phyloP scores from a whole-genome alignment of 1,140 invertebrate species.

The Neodiprion lecontei region DNA sequence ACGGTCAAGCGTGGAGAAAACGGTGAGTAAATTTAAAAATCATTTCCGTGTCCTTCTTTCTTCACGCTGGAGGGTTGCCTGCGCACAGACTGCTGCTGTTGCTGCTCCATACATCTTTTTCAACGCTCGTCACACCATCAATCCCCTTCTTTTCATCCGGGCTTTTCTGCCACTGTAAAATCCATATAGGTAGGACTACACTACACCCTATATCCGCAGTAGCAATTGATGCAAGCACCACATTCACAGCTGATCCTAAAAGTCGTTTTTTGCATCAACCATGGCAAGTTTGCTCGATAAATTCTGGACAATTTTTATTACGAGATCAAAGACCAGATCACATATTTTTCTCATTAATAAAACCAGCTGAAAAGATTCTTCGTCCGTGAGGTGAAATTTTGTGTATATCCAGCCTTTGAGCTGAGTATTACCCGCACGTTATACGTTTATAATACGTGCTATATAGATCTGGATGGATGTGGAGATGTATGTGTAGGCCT shows the following conservation, averaged over 20 bases:
- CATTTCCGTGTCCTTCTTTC: constrained; percentile 4
- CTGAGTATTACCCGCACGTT: too few relatives aligned
- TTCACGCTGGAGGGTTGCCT: neutral
- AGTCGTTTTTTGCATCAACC: neutral
- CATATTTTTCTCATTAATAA: too few relatives aligned
- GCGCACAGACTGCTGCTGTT: neutral
- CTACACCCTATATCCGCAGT: neutral
- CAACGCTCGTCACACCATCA: constrained; percentile 1
- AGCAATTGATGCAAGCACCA: neutral
- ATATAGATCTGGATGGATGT: too few relatives aligned
- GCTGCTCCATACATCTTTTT: constrained; percentile 3
- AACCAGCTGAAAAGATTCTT: too few relatives aligned
- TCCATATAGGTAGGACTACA: neutral
- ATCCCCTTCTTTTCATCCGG: neutral
- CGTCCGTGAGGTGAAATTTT: too few relatives aligned
- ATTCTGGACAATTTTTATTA: too few relatives aligned
- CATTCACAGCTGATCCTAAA: neutral
- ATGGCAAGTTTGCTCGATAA: neutral
- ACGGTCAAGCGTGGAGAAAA: neutral
- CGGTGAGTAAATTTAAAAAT: neutral
- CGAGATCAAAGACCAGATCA: too few relatives aligned
- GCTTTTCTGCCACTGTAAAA: neutral
- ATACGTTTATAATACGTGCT: too few relatives aligned
- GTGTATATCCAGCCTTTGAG: too few relatives aligned
- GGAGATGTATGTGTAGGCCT: too few relatives aligned